A percentile compares a stretch with the other conserved stretches of the same genome.
Evolutionary conservation across 2,888 invertebrate genomes (phyloP).

Genomic region (Diarsia rubi): DNA sequence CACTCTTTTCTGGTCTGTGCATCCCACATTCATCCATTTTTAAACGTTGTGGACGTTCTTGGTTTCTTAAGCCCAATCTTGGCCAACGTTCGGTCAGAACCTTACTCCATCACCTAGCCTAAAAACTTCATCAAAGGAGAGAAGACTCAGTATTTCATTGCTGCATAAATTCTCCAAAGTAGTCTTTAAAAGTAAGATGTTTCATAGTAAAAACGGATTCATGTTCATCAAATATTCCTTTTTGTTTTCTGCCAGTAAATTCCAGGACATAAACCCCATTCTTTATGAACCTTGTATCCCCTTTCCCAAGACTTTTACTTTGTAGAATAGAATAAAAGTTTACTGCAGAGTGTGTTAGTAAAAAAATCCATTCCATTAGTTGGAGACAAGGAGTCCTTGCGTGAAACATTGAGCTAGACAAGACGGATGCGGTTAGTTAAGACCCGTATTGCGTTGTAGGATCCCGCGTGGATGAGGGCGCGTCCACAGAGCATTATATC

Average conservation of each 20-base stretch:
- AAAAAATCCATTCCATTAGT: constrained; percentile 58
- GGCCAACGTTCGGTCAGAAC: no score
- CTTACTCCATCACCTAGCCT: background rate
- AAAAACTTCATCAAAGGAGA: background rate
- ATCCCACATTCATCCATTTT: no score
- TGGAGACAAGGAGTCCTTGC: constrained; percentile 74
- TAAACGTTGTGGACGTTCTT: no score
- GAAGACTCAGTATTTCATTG: background rate
- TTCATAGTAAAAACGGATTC: background rate
- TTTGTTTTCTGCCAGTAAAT: background rate
- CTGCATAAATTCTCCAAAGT: background rate
- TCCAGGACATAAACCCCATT: constrained; percentile 1
- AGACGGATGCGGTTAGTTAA: constrained; percentile 86
- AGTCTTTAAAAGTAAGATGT: background rate
- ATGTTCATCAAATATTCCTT: constrained; percentile 12
- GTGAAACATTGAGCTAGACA: constrained; percentile 73
- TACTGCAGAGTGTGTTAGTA: constrained; percentile 40
- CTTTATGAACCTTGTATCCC: constrained; percentile 15
- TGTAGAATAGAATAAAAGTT: constrained; percentile 37
- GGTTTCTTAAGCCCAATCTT: no score
- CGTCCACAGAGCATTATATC: constrained; percentile 51
- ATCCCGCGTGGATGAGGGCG: constrained; percentile 47
- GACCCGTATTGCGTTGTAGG: constrained; percentile 74
- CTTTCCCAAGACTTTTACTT: constrained; percentile 33
- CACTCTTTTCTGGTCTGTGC: no score